Base-by-base conservation (phyloP, 2,113 vertebrate genomes). In the Callaeas wilsoni region DNA sequence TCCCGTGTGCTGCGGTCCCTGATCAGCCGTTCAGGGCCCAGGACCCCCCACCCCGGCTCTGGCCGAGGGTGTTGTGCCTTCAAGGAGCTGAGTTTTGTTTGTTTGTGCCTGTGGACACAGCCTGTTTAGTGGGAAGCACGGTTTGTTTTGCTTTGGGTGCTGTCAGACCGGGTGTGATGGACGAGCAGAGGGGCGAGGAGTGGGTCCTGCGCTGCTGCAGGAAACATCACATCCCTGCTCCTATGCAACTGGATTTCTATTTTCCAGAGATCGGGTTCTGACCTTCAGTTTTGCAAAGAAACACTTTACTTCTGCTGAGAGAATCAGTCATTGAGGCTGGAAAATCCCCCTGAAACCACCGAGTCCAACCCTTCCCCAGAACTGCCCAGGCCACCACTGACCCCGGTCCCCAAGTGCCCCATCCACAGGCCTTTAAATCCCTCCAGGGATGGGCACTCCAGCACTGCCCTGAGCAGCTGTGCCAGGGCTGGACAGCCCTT, bases 11-110 rank as follows among this genome's bases (percentile, higher is more conserved):
- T 8, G 5, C 5, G 9, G 10, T 27, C 39, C 3, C 57, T 27
- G 19, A 7, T n/a, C 59, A 33, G 21, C 35, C 33, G 3, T 1
- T 17, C 71, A 50, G 63, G 56, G 16, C 39, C 39, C 64, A 32
- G 30, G 26, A 29, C 33, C 29, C 8, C 4, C 37, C 6, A 1
- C 16, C 63, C 2, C 0, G 0, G 3, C 46, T 39, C 39, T 2
- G 59, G 19, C 32, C 16, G 32, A 2, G 6, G 27, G 3, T 26
- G 41, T 13, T 32, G 60, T 15, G 49, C 13, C 52, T 33, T n/a
- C 37, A 10, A 19, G 37, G 44, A 9, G n/a, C 56, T 23, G 73
- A 33, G 30, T 13, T 57, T 15, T 13, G 29, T 22, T 30, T n/a
- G 23, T 12, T 4, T 5, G 11, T 21, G 70, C 29, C 65, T 15